These are phyloP conservation scores for Atherinosoma microstoma DNA, from an alignment of 2,797 vertebrate species.

Conservation along the genomic window DNA sequence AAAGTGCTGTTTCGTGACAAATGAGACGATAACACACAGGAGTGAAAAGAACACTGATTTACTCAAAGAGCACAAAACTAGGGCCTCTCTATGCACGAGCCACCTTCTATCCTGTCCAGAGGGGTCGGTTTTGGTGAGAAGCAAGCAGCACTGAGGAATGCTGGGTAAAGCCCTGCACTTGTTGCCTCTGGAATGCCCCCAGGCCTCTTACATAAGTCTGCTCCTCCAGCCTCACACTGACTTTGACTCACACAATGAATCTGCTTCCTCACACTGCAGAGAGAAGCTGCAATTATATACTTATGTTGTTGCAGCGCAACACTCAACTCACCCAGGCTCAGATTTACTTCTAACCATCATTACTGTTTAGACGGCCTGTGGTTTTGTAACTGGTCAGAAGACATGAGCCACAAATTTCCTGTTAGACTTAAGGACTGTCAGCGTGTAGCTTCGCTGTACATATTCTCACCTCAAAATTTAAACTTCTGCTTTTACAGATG, in stretches of 20 bases:
- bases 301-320: conserved; percentile 30
- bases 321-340: conserved; percentile 3
- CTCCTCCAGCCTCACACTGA: conserved; percentile 22
- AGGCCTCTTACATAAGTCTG: conserved; percentile 61
- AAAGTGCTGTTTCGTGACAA: not conserved
- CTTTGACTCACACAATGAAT: not conserved
- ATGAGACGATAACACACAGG: not conserved
- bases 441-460: not conserved
- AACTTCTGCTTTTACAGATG: not conserved
- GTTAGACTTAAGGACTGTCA: not conserved
- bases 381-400: conserved; percentile 16
- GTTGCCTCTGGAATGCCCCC: conserved; percentile 60
- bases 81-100: not conserved
- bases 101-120: conserved; percentile 32
- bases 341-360: conserved; percentile 36
- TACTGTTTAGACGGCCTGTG: conserved; percentile 33
- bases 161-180: conserved; percentile 62
- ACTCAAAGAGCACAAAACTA: conserved; percentile 27
- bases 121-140: conserved; percentile 11
- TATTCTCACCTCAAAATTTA: not conserved
- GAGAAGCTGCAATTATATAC: conserved; percentile 36
- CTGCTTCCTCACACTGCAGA: not conserved
- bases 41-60: conserved; percentile 26
- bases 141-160: conserved; percentile 62
- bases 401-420: conserved; percentile 39